Percentiles rank a stretch among this genome's conserved stretches.
Evolutionary conservation across 2,888 invertebrate genomes (phyloP).

Genomic region (Rosalia funebris): DNA sequence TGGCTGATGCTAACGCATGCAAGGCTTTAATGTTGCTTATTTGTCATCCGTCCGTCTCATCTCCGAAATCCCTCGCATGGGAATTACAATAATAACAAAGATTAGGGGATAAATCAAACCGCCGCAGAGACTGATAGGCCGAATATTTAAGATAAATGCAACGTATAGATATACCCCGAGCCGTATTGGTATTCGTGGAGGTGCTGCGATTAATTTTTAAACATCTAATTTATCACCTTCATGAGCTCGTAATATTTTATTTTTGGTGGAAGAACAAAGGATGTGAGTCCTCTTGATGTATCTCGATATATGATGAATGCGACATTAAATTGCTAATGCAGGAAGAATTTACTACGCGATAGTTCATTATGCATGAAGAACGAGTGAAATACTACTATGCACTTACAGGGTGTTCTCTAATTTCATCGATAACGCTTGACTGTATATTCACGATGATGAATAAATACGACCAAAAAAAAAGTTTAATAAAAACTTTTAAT

Average conservation of each 20-base stretch:
- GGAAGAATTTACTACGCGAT: no score
- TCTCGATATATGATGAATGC: no score
- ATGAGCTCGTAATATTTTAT: conserved; percentile 12
- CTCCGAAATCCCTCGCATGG: conserved; percentile 47
- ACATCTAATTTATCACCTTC: conserved; percentile 24
- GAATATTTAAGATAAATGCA: conserved; percentile 37
- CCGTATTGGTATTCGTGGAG: conserved; percentile 33
- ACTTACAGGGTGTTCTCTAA: no score
- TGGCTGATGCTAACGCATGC: conserved; percentile 42
- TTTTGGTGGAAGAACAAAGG: conserved; percentile 1
- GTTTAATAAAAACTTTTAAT: no score
- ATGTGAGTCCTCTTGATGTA: no score
- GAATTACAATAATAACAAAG: conserved; percentile 49
- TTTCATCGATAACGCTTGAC: no score
- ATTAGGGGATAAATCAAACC: conserved; percentile 54
- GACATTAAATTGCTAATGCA: no score
- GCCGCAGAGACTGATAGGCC: conserved; percentile 35
- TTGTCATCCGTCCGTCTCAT: conserved; percentile 38
- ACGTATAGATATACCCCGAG: conserved; percentile 24
- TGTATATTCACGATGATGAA: no score
- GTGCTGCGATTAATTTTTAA: conserved; percentile 36
- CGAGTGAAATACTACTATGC: no score
- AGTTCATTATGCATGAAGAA: no score
- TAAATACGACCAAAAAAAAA: no score
- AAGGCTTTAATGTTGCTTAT: conserved; percentile 29